A percentile compares a stretch with the other conserved stretches of the same genome.
phyloP scores from a whole-genome alignment of 1,140 invertebrate species.

The Drosophila sucinea region DNA sequence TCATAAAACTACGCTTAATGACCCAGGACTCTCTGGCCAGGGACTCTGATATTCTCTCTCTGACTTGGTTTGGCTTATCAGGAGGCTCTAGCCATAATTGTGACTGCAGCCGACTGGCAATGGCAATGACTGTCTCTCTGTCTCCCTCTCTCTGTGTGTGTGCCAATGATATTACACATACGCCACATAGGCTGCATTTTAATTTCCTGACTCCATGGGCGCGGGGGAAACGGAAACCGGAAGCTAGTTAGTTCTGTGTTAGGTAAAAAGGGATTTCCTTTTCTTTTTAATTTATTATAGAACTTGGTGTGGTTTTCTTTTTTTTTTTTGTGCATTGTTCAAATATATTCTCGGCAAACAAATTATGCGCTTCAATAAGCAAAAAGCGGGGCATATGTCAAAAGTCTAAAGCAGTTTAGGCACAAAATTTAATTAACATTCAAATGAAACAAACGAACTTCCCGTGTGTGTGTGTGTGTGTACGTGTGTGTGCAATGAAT shows the following conservation, averaged over 20 bases:
- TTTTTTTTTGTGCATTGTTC: not conserved
- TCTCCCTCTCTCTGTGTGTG: conserved; percentile 32
- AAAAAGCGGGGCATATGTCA: conserved; percentile 48
- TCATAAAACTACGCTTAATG: conserved; percentile 74
- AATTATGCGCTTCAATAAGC: conserved; percentile 69
- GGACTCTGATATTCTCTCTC: not conserved
- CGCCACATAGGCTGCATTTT: conserved; percentile 64
- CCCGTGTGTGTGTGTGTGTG: conserved; percentile 34
- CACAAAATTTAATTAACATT: conserved; percentile 75
- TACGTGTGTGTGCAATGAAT: conserved; percentile 12
- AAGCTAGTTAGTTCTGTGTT: conserved; percentile 8
- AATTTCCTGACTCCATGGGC: conserved; percentile 38
- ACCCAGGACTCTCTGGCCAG: conserved; percentile 40
- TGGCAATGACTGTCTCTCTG: too few relatives aligned
- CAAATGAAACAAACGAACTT: conserved; percentile 45
- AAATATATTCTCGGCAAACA: conserved; percentile 46
- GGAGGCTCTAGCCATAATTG: conserved; percentile 31
- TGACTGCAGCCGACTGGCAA: not conserved
- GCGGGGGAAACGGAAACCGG: conserved; percentile 35
- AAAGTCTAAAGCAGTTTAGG: conserved; percentile 62
- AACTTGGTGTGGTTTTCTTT: not conserved
- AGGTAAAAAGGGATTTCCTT: not conserved
- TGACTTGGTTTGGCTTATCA: conserved; percentile 39
- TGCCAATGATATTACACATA: conserved; percentile 75
- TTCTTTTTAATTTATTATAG: conserved; percentile 4